Evolutionary conservation across 1,140 invertebrate species (phyloP).

Genomic region (Panulirus ornatus): DNA sequence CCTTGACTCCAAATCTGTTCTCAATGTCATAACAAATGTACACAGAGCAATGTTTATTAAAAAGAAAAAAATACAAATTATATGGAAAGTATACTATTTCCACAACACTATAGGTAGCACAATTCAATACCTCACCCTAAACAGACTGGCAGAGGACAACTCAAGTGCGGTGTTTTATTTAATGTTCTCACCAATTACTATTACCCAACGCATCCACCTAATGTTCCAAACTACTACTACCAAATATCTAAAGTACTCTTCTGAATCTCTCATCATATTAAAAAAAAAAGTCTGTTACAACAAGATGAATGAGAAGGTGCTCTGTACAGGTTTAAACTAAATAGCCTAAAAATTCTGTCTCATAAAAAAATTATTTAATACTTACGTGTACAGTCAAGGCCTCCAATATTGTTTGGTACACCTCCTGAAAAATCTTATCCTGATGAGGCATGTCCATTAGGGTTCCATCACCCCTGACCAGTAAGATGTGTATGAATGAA

Average conservation of each 20-base stretch:
- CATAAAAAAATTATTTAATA: neutral
- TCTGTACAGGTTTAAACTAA: neutral
- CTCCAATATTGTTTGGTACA: conserved; percentile 46
- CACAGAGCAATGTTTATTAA: no score
- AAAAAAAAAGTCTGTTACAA: no score
- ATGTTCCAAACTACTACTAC: neutral
- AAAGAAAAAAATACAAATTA: no score
- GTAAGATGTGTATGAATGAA: neutral
- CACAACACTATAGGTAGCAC: no score
- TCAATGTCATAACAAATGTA: no score
- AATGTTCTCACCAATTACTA: neutral
- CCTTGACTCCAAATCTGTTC: no score
- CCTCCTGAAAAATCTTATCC: conserved; percentile 20
- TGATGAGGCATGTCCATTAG: conserved; percentile 16
- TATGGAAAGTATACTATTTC: no score
- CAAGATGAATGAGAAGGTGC: no score
- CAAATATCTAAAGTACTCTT: neutral
- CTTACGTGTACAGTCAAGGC: conserved; percentile 20
- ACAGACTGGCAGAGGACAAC: no score
- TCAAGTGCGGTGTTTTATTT: no score
- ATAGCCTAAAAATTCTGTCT: neutral
- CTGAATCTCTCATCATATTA: neutral
- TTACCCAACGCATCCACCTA: neutral
- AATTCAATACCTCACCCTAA: no score
- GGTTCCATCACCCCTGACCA: neutral